Evolutionary conservation across 2,888 invertebrate genomes (phyloP).

Genomic region (Trilocha varians): DNA sequence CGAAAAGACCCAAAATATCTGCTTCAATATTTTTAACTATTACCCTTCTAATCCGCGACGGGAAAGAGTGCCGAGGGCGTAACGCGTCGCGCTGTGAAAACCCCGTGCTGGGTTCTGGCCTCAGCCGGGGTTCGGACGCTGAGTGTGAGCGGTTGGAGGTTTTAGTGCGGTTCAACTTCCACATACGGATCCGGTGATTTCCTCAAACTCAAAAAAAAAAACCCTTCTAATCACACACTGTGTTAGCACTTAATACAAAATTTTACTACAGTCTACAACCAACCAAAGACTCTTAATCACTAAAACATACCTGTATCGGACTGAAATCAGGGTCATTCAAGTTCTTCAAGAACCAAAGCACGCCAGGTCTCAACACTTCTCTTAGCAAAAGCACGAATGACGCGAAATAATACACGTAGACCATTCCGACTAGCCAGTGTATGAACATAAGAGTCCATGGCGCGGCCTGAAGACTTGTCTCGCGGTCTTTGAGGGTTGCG

Average conservation of each 20-base stretch:
- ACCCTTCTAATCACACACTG: too few relatives aligned
- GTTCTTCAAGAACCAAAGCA: slow-evolving; percentile 98
- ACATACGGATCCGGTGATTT: too few relatives aligned
- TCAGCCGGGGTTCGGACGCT: too few relatives aligned
- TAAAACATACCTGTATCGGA: slow-evolving; percentile 86
- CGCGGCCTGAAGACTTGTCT: slow-evolving; percentile 89
- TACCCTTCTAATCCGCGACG: too few relatives aligned
- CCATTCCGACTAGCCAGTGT: slow-evolving; percentile 99
- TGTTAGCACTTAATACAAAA: neutral
- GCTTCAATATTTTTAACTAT: too few relatives aligned
- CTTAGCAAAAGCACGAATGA: slow-evolving; percentile 93
- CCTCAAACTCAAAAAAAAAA: too few relatives aligned
- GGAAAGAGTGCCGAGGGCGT: too few relatives aligned
- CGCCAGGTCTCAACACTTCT: slow-evolving; percentile 96
- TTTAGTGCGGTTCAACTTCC: too few relatives aligned
- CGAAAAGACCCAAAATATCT: too few relatives aligned
- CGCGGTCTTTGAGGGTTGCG: slow-evolving; percentile 89
- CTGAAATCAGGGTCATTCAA: slow-evolving; percentile 99
- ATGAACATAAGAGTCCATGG: slow-evolving; percentile 98
- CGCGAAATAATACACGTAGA: slow-evolving; percentile 99
- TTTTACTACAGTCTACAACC: neutral
- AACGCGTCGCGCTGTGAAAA: too few relatives aligned
- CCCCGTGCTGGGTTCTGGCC: too few relatives aligned
- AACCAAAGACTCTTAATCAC: neutral
- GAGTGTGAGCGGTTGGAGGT: too few relatives aligned